Percentiles rank a stretch among this genome's conserved stretches.
phyloP scores from a whole-genome alignment of 1,140 invertebrate species.

The Aphis gossypii region DNA sequence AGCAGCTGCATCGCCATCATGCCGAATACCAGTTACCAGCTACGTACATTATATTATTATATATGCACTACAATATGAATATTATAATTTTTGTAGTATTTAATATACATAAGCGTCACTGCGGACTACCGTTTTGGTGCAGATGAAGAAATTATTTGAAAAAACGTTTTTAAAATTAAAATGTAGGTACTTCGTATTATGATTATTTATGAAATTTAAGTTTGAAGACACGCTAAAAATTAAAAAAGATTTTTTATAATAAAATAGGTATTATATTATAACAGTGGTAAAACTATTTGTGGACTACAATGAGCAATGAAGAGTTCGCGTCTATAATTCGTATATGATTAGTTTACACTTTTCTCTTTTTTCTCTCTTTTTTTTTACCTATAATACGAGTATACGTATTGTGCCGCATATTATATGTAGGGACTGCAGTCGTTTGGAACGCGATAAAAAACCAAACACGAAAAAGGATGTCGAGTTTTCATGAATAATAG shows the following conservation, averaged over 20 bases:
- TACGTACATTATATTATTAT: not conserved
- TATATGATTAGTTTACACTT: not conserved
- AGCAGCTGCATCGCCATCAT: not conserved
- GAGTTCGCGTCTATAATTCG: not conserved
- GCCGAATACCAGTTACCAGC: not conserved
- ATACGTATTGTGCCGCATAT: not conserved
- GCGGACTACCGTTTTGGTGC: not conserved
- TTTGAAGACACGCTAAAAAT: not conserved
- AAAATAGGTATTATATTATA: not conserved
- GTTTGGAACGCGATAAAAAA: not conserved
- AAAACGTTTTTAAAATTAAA: constrained; percentile 4
- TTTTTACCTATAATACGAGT: not conserved
- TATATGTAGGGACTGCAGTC: not conserved
- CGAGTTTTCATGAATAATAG: not conserved
- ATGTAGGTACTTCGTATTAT: not conserved
- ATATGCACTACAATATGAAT: not conserved
- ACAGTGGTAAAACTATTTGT: not conserved
- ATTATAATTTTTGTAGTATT: not conserved
- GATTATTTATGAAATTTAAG: not conserved
- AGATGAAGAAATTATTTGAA: not conserved
- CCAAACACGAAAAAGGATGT: constrained; percentile 9
- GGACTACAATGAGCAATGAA: not conserved
- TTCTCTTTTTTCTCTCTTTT: not conserved
- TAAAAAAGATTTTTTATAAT: not conserved
- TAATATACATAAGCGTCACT: not conserved